A percentile compares a stretch with the other conserved stretches of the same genome.
phyloP scores from a whole-genome alignment of 2,888 invertebrate species.

The Acronicta leporina region DNA sequence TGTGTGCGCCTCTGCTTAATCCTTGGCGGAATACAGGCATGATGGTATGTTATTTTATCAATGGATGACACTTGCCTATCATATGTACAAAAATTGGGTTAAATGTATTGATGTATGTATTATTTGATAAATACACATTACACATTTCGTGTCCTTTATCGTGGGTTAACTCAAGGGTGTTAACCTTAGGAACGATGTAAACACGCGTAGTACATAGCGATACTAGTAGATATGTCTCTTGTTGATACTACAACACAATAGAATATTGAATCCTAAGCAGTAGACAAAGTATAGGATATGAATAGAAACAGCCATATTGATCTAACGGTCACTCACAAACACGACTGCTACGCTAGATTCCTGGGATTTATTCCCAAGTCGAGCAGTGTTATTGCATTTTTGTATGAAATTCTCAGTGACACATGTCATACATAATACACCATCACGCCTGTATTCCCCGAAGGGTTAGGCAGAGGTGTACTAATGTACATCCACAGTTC shows the following conservation, averaged over 20 bases:
- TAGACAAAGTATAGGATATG: conserved; percentile 8
- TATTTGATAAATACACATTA: conserved; percentile 30
- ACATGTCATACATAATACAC: no score
- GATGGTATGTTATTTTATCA: conserved; percentile 20
- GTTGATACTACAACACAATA: conserved; percentile 32
- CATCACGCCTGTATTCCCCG: no score
- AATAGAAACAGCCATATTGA: neutral
- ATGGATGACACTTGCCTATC: conserved; percentile 24
- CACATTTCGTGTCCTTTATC: conserved; percentile 38
- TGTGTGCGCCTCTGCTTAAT: no score
- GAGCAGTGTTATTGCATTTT: no score
- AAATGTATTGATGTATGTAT: conserved; percentile 7
- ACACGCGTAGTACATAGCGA: conserved; percentile 15
- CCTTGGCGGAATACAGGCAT: no score
- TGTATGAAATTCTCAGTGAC: no score
- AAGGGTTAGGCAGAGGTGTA: no score
- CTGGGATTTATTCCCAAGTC: no score
- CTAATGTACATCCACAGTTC: no score
- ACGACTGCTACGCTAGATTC: no score
- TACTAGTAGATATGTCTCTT: conserved; percentile 25
- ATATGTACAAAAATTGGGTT: conserved; percentile 36
- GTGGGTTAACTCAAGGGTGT: conserved; percentile 26
- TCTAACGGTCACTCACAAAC: no score
- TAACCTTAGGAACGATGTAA: conserved; percentile 37
- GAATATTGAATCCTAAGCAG: conserved; percentile 33